Conservation (phyloP, 2,797 vertebrate genomes). For the Thalassophryne amazonica region DNA sequence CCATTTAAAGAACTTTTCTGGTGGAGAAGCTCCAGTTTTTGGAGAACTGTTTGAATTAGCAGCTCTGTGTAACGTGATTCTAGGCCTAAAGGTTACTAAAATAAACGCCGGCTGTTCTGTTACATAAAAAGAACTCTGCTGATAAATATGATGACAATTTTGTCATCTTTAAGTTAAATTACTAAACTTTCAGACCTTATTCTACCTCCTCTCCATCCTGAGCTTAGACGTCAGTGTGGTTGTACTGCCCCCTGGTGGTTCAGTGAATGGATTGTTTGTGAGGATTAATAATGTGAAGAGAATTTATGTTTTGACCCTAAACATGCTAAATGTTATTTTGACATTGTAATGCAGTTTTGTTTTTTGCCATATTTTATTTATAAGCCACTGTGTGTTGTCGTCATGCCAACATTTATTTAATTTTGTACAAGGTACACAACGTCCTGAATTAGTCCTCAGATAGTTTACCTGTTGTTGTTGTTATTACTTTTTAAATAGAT, state of each 20-base stretch:
- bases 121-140: too few species aligned
- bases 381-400: slow-evolving; percentile 39
- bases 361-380: slow-evolving; percentile 59
- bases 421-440: slow-evolving; percentile 69
- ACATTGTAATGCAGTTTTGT: slow-evolving; percentile 8
- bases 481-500: slow-evolving; percentile 58
- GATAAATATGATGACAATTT: too few species aligned
- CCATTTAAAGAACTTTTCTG: too few species aligned
- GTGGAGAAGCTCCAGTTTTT: too few species aligned
- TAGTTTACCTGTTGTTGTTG: slow-evolving; percentile 52
- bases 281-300: slow-evolving; percentile 35
- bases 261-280: slow-evolving; percentile 11
- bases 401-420: slow-evolving; percentile 58
- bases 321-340: slow-evolving; percentile 2
- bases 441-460: slow-evolving; percentile 49
- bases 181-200: neutral
- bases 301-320: slow-evolving; percentile 12
- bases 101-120: too few species aligned
- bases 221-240: slow-evolving; percentile 7
- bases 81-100: too few species aligned
- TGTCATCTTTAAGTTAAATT: too few species aligned
- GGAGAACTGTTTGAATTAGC: too few species aligned
- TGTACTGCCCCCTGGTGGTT: slow-evolving; percentile 53
- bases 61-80: too few species aligned
- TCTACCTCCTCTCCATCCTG: neutral